Percentiles rank a stretch among this genome's conserved stretches.
Evolutionary conservation across 2,113 vertebrate species (phyloP).

Genomic region (Alaudala cheleensis): DNA sequence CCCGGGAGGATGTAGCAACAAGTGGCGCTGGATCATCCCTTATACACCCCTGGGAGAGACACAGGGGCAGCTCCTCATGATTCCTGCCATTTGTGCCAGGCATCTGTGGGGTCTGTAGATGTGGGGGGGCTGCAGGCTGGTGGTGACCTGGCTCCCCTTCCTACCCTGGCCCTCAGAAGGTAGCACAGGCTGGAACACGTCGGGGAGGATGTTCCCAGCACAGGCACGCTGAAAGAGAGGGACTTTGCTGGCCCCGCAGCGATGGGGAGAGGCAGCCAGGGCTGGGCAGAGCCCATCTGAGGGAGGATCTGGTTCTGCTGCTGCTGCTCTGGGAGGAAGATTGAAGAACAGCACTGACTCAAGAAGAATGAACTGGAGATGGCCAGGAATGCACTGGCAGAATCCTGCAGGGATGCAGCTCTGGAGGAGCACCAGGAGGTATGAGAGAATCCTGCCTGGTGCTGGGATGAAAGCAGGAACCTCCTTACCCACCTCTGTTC

Average conservation of each 20-base stretch:
- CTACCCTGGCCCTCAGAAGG: accelerated
- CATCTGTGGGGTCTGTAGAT: accelerated
- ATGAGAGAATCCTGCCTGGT: not conserved
- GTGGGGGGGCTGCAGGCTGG: not conserved
- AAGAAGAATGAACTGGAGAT: not conserved
- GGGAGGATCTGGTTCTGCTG: not conserved
- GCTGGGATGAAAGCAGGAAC: not conserved
- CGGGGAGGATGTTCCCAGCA: not conserved
- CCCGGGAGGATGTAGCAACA: not conserved
- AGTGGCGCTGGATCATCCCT: not conserved
- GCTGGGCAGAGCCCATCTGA: not conserved
- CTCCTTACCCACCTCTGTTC: not conserved
- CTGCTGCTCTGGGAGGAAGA: not conserved
- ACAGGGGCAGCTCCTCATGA: not conserved
- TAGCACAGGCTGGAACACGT: not conserved
- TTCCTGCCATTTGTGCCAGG: not conserved
- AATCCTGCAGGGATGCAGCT: not conserved
- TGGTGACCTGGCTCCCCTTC: not conserved
- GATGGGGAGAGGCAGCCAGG: not conserved
- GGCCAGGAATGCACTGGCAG: not conserved
- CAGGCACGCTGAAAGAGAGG: not conserved
- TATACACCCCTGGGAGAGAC: no score
- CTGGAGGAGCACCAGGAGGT: not conserved
- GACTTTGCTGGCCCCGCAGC: not conserved
- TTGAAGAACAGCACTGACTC: not conserved